Percentiles rank a stretch among this genome's conserved stretches.
phyloP scores from a whole-genome alignment of 2,888 invertebrate species.

The Artemia sinica region DNA sequence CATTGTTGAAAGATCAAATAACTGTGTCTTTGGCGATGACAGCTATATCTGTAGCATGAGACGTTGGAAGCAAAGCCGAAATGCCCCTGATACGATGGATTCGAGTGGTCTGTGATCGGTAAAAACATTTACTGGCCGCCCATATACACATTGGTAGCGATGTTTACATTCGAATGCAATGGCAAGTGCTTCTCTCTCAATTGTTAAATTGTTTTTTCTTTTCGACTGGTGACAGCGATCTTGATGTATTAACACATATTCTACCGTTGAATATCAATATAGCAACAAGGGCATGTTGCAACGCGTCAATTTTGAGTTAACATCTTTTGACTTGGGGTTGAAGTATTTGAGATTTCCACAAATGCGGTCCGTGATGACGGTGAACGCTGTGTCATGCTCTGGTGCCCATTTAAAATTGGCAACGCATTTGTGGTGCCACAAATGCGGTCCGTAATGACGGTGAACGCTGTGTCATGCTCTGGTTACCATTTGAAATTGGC shows the following conservation, averaged over 20 bases:
- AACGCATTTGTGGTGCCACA: too few relatives aligned
- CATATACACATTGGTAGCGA: constrained; percentile 19
- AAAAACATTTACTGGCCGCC: too few relatives aligned
- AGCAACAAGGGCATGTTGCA: constrained; percentile 19
- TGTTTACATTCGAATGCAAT: constrained; percentile 22
- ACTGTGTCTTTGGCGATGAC: too few relatives aligned
- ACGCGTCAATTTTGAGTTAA: constrained; percentile 19
- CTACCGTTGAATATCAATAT: constrained; percentile 15
- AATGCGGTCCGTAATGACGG: constrained; percentile 5
- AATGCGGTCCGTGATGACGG: constrained; percentile 9
- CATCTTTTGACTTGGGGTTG: constrained; percentile 16
- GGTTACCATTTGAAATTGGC: too few relatives aligned
- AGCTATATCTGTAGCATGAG: too few relatives aligned
- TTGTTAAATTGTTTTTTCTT: constrained; percentile 27
- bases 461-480: too few relatives aligned
- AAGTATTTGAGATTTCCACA: constrained; percentile 14
- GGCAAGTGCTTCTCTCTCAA: constrained; percentile 25
- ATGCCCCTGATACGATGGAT: too few relatives aligned
- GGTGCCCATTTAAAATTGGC: too few relatives aligned
- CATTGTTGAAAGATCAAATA: too few relatives aligned
- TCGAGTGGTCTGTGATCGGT: too few relatives aligned
- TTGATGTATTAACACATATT: constrained; percentile 18
- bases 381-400: too few relatives aligned
- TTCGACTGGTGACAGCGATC: constrained; percentile 22
- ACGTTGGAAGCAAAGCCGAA: too few relatives aligned